Evolutionary conservation across 1,140 invertebrate species (phyloP).

Genomic region (Aphelinus certus): DNA sequence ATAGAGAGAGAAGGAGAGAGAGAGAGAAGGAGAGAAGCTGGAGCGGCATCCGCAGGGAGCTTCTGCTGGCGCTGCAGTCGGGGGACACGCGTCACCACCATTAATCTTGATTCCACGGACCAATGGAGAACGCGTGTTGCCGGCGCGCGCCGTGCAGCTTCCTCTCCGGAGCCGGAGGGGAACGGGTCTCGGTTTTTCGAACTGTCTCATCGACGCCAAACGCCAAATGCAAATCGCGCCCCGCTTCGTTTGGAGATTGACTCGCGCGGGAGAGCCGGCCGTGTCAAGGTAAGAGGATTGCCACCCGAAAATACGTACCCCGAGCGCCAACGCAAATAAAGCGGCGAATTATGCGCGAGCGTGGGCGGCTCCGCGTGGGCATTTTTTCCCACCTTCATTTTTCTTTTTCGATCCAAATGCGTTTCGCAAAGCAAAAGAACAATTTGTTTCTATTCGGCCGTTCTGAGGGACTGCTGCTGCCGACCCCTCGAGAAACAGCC

Average conservation of each 20-base stretch:
- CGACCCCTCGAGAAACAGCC: too few species aligned
- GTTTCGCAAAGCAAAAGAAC: too few species aligned
- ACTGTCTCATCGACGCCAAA: slow-evolving; percentile 20
- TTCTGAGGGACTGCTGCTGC: too few species aligned
- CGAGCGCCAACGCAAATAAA: slow-evolving; percentile 8
- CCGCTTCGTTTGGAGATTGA: slow-evolving; percentile 32
- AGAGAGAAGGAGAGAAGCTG: too few species aligned
- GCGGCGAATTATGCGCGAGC: slow-evolving; percentile 11
- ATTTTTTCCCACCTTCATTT: too few species aligned
- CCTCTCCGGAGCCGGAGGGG: neutral
- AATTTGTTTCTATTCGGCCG: too few species aligned
- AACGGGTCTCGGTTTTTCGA: neutral
- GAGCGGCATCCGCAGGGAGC: too few species aligned
- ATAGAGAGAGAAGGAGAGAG: neutral
- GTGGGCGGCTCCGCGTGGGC: too few species aligned
- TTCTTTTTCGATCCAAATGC: too few species aligned
- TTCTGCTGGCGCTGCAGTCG: neutral
- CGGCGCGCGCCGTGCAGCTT: neutral
- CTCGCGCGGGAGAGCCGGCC: neutral
- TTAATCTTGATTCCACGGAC: slow-evolving; percentile 60
- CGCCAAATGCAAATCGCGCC: slow-evolving; percentile 29
- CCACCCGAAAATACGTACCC: too few species aligned
- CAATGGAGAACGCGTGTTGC: slow-evolving; percentile 47
- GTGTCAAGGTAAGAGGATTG: slow-evolving; percentile 24
- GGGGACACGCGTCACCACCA: slow-evolving; percentile 53